Evolutionary conservation across 2,797 vertebrate genomes (phyloP).

Genomic region (Anomalospiza imberbis): DNA sequence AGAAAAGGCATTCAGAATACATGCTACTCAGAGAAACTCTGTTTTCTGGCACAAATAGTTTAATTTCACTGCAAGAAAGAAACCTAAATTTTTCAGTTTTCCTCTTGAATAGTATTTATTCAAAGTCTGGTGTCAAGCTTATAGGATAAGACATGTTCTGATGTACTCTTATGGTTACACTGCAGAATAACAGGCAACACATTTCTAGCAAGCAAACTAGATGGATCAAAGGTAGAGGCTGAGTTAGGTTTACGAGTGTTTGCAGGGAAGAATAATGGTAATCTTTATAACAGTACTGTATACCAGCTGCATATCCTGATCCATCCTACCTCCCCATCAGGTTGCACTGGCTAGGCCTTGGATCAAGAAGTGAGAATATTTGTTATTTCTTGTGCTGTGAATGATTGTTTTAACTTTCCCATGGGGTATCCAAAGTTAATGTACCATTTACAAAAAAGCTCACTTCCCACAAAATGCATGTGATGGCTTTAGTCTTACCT

Average conservation of each 20-base stretch:
- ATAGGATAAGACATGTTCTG: neutral
- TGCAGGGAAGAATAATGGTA: neutral
- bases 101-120: neutral
- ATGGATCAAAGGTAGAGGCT: neutral
- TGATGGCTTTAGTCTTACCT: conserved; percentile 75
- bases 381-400: neutral
- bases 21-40: neutral
- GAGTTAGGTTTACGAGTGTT: neutral
- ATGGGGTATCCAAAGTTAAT: neutral
- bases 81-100: neutral
- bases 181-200: neutral
- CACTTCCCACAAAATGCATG: neutral
- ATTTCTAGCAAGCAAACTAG: neutral
- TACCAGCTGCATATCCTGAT: neutral
- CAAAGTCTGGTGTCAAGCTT: neutral
- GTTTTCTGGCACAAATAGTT: neutral
- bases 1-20: conserved; percentile 29
- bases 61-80: neutral
- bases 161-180: neutral
- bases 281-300: neutral
- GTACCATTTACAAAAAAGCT: neutral
- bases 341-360: neutral
- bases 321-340: neutral
- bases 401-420: neutral
- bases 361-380: neutral